Base-by-base conservation (phyloP, 35 echinoderm and acorn worm genomes). In the Apostichopus californicus region DNA sequence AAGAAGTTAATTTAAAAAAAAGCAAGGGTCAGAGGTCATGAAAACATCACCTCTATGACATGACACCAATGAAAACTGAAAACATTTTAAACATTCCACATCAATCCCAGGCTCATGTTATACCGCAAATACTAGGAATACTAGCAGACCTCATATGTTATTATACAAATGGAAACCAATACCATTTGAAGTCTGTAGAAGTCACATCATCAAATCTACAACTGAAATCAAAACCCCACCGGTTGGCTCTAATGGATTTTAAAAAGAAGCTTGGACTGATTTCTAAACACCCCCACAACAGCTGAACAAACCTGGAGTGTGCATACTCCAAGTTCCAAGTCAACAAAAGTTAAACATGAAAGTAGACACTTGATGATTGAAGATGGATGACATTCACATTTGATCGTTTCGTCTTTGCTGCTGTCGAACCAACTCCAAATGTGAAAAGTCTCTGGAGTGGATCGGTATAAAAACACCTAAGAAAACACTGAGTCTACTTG, bases 281-380 rank as follows among this genome's bases (percentile, higher is more conserved):
- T 83, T 24, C 46, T 55, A 83, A 83, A 56, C 55, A 83, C 34
- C 55, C 80, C 28, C 10, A 5, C 12, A 1, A 55, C 80, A 83
- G 80, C 80, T 83, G 80, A 15, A 83, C 46, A 83, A 83, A 83
- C 80, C 52, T 34, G 52, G 5, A 5, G 52, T 7, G 18, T 17
- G 55, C 55, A 53, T 52, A 54, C 24, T 55, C 46, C n/a, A 34
- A 34, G 80, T 53, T 83, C 80, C 80, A 83, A 55, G 80, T 83
- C 55, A 46, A 12, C 18, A 54, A 83, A 79, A 83, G 53, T 34
- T 55, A 83, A 83, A 46, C 46, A 83, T 55, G 77, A 79, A 21
- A 46, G 55, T 15, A 55, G 5, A 34, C 46, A 83, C 80, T 83
- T 54, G 80, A 83, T 55, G 80, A 83, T 54, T 34, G 80, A 83